phyloP scores from a whole-genome alignment of 92 coral and sea anemone species.

The Zoanthus solanderi region DNA sequence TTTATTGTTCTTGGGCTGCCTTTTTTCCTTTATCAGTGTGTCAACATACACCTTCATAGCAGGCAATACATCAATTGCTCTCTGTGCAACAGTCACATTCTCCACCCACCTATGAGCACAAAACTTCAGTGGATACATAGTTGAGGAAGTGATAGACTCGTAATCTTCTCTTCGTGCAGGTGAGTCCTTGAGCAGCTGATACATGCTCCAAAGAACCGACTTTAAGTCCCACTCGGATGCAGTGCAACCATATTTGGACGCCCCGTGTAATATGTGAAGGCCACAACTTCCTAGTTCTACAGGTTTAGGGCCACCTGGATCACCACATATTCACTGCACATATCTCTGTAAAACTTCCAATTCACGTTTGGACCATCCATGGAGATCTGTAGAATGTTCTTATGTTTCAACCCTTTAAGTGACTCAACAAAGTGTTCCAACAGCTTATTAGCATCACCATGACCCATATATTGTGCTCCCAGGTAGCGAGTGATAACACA shows the following conservation, averaged over 20 bases:
- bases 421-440: slow-evolving; percentile 23
- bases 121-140: slow-evolving; percentile 42
- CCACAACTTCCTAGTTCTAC: slow-evolving; percentile 60
- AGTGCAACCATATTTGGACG: slow-evolving; percentile 45
- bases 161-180: too few relatives aligned
- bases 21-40: slow-evolving; percentile 35
- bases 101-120: slow-evolving; percentile 52
- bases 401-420: neutral
- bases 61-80: slow-evolving; percentile 52
- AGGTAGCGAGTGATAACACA: slow-evolving; percentile 42
- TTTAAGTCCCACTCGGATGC: slow-evolving; percentile 49
- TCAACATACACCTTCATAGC: slow-evolving; percentile 48
- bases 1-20: slow-evolving; percentile 46
- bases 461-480: slow-evolving; percentile 57
- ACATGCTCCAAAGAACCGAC: slow-evolving; percentile 48
- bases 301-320: slow-evolving; percentile 40
- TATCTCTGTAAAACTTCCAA: slow-evolving; percentile 34
- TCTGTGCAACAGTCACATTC: slow-evolving; percentile 44
- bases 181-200: too few relatives aligned
- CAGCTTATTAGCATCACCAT: neutral
- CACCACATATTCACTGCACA: neutral
- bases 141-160: slow-evolving; percentile 39
- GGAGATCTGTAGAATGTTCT: slow-evolving; percentile 38
- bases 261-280: slow-evolving; percentile 19
- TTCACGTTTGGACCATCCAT: neutral